phyloP scores from a whole-genome alignment of 2,888 invertebrate genomes.

The Scaptomyza flava region DNA sequence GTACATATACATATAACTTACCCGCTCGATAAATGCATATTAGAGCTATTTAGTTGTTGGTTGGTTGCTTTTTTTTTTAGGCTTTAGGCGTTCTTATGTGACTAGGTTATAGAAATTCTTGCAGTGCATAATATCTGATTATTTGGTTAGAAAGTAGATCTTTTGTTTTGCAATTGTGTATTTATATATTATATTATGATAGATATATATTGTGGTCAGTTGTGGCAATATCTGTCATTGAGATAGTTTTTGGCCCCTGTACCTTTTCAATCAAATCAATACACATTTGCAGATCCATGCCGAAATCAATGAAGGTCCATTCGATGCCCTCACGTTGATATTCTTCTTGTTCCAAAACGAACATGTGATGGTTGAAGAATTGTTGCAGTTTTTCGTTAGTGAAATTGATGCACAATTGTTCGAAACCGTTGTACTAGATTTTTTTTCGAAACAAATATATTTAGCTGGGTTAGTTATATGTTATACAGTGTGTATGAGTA shows the following conservation, averaged over 20 bases:
- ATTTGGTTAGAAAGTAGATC: conserved; percentile 36
- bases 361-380: conserved; percentile 98
- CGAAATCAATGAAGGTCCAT: conserved; percentile 97
- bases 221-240: conserved; percentile 64
- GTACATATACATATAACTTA: conserved; percentile 61
- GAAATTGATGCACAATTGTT: conserved; percentile 97
- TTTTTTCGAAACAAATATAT: conserved; percentile 45
- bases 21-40: conserved; percentile 56
- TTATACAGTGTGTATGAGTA: conserved; percentile 11
- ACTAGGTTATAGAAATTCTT: conserved; percentile 51
- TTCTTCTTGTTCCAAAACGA: conserved; percentile 96
- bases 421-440: conserved; percentile 93
- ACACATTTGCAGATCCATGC: conserved; percentile 94
- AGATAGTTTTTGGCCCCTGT: conserved; percentile 78
- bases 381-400: conserved; percentile 97
- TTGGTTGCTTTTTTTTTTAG: conserved; percentile 44
- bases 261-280: conserved; percentile 92
- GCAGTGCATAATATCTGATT: conserved; percentile 25
- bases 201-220: conserved; percentile 52
- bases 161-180: conserved; percentile 64
- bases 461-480: conserved; percentile 56
- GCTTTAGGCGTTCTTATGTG: conserved; percentile 64
- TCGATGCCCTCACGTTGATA: conserved; percentile 95
- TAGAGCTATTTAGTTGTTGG: conserved; percentile 60
- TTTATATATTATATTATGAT: conserved; percentile 56